These are phyloP conservation scores for Adineta ricciae DNA, from an alignment of 2,888 invertebrate genomes.

Conservation along the genomic window DNA sequence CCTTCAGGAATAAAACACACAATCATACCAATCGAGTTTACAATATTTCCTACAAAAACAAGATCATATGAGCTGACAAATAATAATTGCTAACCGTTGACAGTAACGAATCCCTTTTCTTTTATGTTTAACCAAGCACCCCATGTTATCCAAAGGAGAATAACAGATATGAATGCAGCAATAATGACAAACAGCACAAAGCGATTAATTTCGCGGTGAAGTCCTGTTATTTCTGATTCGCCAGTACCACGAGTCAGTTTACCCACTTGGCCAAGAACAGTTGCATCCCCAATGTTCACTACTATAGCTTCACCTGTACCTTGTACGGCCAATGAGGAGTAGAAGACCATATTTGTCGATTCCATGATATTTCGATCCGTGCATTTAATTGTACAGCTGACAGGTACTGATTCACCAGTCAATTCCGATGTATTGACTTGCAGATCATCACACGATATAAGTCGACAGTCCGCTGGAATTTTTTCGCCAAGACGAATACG, in stretches of 20 bases:
- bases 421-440: conserved; percentile 1
- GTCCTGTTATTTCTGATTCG: conserved; percentile 11
- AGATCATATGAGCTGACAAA: not conserved
- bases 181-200: conserved; percentile 21
- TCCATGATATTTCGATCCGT: conserved; percentile 18
- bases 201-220: conserved; percentile 26
- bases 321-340: conserved; percentile 11
- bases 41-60: not conserved
- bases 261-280: conserved; percentile 26
- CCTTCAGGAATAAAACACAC: conserved; percentile 29
- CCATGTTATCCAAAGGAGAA: not conserved
- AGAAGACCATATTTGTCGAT: conserved; percentile 16
- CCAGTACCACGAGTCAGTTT: not conserved
- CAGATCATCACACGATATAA: not conserved
- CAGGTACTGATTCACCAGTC: conserved; percentile 18
- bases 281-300: conserved; percentile 19
- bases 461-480: not conserved
- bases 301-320: conserved; percentile 26
- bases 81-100: not conserved
- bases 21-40: conserved; percentile 25
- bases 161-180: conserved; percentile 2
- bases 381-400: conserved; percentile 14
- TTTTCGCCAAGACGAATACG: not conserved
- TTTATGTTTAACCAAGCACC: conserved; percentile 26
- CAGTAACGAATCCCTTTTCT: not conserved